These are phyloP conservation scores for Macrochelys suwanniensis DNA, from an alignment of 2,797 vertebrate species.

Conservation along the genomic window DNA sequence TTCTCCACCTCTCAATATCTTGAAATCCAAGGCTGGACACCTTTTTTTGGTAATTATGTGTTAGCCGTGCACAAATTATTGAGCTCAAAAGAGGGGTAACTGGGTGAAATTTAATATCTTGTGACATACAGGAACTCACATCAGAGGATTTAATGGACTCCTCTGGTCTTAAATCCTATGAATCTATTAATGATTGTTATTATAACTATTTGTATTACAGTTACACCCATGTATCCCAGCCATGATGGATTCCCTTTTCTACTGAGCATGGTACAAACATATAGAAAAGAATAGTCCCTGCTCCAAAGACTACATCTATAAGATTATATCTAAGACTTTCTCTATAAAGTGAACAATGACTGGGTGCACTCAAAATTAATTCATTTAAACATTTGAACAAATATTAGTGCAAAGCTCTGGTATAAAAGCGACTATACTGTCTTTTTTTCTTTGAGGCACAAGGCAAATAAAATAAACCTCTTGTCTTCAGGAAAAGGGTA, in stretches of 20 bases:
- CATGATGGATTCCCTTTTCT: neutral
- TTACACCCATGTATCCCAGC: rapidly evolving
- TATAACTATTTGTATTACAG: neutral
- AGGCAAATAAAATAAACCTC: no score
- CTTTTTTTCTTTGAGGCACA: no score
- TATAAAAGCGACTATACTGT: no score
- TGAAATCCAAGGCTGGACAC: neutral
- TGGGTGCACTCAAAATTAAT: no score
- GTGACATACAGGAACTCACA: neutral
- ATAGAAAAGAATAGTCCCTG: neutral
- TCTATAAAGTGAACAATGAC: no score
- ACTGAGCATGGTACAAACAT: neutral
- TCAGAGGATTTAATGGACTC: neutral
- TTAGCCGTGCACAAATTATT: neutral
- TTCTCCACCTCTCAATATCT: neutral
- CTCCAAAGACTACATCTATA: neutral
- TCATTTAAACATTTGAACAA: no score
- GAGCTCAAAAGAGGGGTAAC: neutral
- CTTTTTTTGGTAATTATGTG: neutral
- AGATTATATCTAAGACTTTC: no score
- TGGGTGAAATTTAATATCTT: neutral
- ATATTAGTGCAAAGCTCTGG: no score
- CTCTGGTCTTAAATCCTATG: neutral
- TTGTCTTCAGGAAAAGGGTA: neutral
- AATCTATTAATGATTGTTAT: neutral